Conservation (phyloP, 2,888 invertebrate genomes). For the Drosophila acutilabella region DNA sequence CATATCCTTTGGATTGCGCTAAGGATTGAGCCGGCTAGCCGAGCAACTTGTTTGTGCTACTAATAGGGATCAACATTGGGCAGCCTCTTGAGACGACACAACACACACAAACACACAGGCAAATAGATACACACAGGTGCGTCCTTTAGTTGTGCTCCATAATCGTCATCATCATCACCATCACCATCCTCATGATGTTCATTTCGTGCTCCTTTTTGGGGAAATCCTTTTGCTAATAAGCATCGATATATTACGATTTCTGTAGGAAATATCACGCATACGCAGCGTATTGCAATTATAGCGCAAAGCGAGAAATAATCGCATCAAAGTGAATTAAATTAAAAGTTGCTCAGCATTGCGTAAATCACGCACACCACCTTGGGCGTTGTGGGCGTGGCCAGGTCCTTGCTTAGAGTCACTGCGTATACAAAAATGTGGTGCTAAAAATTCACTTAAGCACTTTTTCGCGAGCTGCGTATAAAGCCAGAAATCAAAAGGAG, state of each 20-base stretch:
- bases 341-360: conserved; percentile 69
- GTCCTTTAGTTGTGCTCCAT: conserved; percentile 28
- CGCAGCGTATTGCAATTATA: conserved; percentile 40
- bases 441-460: conserved; percentile 73
- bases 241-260: conserved; percentile 46
- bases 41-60: conserved; percentile 74
- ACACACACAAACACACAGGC: conserved; percentile 8
- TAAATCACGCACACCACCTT: conserved; percentile 61
- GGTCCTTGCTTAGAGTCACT: neutral
- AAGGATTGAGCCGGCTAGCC: conserved; percentile 47
- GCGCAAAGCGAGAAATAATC: conserved; percentile 59
- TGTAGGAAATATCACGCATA: conserved; percentile 47
- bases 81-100: conserved; percentile 68
- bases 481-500: conserved; percentile 62
- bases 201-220: conserved; percentile 18
- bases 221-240: conserved; percentile 42
- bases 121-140: conserved; percentile 17
- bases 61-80: conserved; percentile 78
- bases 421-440: conserved; percentile 10
- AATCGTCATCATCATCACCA: conserved; percentile 1
- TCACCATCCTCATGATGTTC: neutral
- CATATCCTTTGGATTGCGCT: conserved; percentile 67
- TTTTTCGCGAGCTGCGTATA: conserved; percentile 49
- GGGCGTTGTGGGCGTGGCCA: neutral
- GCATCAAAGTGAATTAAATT: conserved; percentile 74